Evolutionary conservation across 2,888 invertebrate species (phyloP), one percentile per base, ranked within the genome.

Genomic region (Abscondita cerata): DNA sequence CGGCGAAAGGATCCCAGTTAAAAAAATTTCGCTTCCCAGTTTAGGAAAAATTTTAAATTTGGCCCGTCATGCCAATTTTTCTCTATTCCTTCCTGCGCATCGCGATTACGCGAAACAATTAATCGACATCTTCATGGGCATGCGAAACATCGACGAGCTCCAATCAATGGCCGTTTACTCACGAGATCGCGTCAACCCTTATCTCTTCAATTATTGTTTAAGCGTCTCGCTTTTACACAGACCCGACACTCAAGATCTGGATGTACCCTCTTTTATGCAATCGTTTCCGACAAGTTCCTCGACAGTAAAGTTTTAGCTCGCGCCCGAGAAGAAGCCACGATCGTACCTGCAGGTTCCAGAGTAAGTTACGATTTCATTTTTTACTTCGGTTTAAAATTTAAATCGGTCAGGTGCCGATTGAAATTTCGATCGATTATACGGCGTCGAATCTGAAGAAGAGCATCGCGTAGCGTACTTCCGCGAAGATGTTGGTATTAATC

Each of bases 241-340:
- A 4, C 77, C 80, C 0, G 92, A 92, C 75, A 90, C 91, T 1
- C 86, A 87, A 72, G 84, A 88, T 44, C 73, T 93, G 16, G 83
- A 85, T 50, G 78, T 92, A 51, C 93, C 93, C 0, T 86, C 90
- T 0, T 86, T 93, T 66, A 86, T 88, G 34, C 90, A 92, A 77
- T 83, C 87, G 0, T 93, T 95, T 78, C 95, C 95, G 89, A 90
- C 74, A 92, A 92, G 79, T 95, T 91, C 78, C 81, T 94, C 72
- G 92, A 92, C 71, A 87, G 90, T 9, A 85, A 87, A 34, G 85
- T 89, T 1, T 88, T 93, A 75, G 81, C 85, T 1, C 82, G 84
- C 52, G 91, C 90, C 0, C 83, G 90, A 9, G 89, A 91, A 74
- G 88, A 89, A 76, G 85, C 87, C 52, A 85, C 84, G 25, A 82